phyloP scores from a whole-genome alignment of 1,140 invertebrate genomes.

The Lanistes nyassanus region DNA sequence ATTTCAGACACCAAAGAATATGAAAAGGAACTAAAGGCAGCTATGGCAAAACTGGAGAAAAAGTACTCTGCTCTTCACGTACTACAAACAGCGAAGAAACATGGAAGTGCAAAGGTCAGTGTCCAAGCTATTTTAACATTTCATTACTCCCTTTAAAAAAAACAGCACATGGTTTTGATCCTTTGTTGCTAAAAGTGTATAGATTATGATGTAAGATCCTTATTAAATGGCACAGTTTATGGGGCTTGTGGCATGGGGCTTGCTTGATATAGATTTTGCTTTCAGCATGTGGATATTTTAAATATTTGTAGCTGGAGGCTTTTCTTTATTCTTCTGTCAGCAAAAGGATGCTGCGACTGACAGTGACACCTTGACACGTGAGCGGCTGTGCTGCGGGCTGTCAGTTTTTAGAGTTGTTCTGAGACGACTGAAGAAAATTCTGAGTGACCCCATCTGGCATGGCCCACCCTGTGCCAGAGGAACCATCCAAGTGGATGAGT shows the following conservation, averaged over 20 bases:
- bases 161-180: too few relatives aligned
- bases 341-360: constrained; percentile 73
- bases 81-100: constrained; percentile 94
- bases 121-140: too few relatives aligned
- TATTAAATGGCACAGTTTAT: too few relatives aligned
- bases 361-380: constrained; percentile 94
- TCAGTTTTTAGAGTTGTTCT: constrained; percentile 97
- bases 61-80: constrained; percentile 97
- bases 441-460: constrained; percentile 88
- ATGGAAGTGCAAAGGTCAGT: constrained; percentile 90
- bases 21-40: constrained; percentile 90
- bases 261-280: too few relatives aligned
- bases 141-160: too few relatives aligned
- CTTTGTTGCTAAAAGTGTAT: too few relatives aligned
- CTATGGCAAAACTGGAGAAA: constrained; percentile 93
- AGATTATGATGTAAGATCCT: too few relatives aligned
- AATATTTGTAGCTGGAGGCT: too few relatives aligned
- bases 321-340: too few relatives aligned
- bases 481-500: constrained; percentile 96
- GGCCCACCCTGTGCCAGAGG: constrained; percentile 82
- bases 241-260: too few relatives aligned
- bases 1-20: constrained; percentile 72
- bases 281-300: too few relatives aligned
- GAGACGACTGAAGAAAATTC: constrained; percentile 83
- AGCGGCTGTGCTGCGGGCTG: constrained; percentile 96